These are phyloP conservation scores for Esperia sulphurella DNA, from an alignment of 2,888 invertebrate genomes.

Conservation along the genomic window DNA sequence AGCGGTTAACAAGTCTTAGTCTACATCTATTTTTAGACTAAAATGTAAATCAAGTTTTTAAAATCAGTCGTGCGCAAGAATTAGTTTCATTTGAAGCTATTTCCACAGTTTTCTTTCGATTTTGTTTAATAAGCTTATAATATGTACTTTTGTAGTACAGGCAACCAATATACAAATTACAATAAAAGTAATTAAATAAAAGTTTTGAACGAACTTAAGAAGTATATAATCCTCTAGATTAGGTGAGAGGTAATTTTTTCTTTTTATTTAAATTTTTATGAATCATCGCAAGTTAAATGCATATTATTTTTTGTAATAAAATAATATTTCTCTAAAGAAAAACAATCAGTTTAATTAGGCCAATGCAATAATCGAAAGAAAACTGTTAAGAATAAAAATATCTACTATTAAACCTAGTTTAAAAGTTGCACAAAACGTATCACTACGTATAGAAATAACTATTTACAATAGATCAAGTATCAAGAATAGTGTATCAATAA, in stretches of 20 bases:
- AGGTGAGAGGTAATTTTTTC: background rate
- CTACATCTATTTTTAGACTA: constrained; percentile 17
- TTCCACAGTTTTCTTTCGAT: constrained; percentile 31
- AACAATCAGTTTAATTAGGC: background rate
- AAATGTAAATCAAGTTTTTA: constrained; percentile 34
- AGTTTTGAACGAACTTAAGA: too few species aligned
- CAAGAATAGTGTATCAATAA: constrained; percentile 59
- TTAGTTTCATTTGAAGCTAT: constrained; percentile 18
- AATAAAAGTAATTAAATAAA: background rate
- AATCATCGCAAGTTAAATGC: background rate
- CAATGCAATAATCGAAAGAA: constrained; percentile 19
- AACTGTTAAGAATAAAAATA: constrained; percentile 17
- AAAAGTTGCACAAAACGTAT: constrained; percentile 31
- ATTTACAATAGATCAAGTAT: constrained; percentile 70
- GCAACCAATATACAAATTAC: background rate
- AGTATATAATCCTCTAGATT: too few species aligned
- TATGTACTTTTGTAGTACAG: background rate
- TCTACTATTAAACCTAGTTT: constrained; percentile 20
- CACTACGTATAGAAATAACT: constrained; percentile 44
- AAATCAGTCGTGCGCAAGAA: constrained; percentile 50
- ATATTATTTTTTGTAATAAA: too few species aligned
- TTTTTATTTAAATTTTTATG: background rate
- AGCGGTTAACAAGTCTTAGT: constrained; percentile 21
- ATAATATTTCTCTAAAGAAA: background rate
- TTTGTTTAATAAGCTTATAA: background rate